phyloP scores from a whole-genome alignment of 2,113 vertebrate species.

The Dermatemys mawii region DNA sequence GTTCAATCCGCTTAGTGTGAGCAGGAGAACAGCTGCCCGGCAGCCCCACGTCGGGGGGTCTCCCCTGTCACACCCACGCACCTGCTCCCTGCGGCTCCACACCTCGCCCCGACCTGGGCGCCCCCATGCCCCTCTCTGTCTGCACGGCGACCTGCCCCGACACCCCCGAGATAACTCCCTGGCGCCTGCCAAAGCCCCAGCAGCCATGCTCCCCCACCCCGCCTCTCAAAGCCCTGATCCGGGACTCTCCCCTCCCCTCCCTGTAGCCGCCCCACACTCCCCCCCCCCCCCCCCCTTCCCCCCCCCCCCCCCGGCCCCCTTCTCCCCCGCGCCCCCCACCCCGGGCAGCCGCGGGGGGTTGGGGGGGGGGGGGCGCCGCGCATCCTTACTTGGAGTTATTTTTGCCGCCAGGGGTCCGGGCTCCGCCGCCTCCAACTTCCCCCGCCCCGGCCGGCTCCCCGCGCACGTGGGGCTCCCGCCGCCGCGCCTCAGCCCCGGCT shows the following conservation, averaged over 20 bases:
- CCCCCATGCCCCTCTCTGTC: background rate
- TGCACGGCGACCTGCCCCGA: too few species aligned
- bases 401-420: background rate
- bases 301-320: background rate
- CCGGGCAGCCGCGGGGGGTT: background rate
- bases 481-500: background rate
- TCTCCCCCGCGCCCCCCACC: background rate
- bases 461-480: constrained; percentile 33
- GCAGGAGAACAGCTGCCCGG: background rate
- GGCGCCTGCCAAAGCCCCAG: background rate
- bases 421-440: constrained; percentile 35
- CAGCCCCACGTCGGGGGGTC: background rate
- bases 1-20: background rate
- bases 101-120: background rate
- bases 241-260: background rate
- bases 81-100: background rate
- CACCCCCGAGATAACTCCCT: background rate
- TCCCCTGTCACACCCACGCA: background rate
- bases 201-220: background rate
- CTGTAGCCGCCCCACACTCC: background rate
- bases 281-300: too few species aligned
- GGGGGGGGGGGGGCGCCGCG: background rate
- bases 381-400: background rate
- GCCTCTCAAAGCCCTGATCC: background rate
- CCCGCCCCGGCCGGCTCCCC: background rate